Evolutionary conservation across 1,140 invertebrate species (phyloP).

Genomic region (Drosophila nikananu): DNA sequence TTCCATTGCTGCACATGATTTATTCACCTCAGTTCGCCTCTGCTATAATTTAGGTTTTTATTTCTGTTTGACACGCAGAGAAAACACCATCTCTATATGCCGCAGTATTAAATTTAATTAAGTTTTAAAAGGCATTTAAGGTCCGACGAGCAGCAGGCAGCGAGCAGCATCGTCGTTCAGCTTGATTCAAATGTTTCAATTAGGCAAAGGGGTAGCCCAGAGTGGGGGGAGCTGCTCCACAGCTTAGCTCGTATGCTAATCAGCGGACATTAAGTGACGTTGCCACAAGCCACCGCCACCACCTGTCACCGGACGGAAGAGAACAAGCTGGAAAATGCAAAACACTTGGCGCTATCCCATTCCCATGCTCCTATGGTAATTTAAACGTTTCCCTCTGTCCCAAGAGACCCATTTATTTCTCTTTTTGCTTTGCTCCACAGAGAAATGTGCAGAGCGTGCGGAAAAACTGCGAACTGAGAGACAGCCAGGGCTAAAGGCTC

Average conservation of each 20-base stretch:
- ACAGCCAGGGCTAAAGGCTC: constrained; percentile 50
- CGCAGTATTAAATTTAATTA: constrained; percentile 61
- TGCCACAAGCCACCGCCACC: constrained; percentile 27
- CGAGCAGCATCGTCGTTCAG: neutral
- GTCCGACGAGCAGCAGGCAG: constrained; percentile 21
- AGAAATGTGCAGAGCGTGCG: constrained; percentile 32
- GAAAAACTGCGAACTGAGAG: constrained; percentile 35
- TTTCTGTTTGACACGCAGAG: constrained; percentile 39
- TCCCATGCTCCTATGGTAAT: constrained; percentile 53
- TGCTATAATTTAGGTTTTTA: constrained; percentile 46
- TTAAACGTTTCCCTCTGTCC: constrained; percentile 50
- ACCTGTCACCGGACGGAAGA: constrained; percentile 55
- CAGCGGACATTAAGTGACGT: constrained; percentile 68
- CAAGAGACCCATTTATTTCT: constrained; percentile 17
- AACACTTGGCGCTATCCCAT: constrained; percentile 15
- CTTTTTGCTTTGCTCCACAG: constrained; percentile 3
- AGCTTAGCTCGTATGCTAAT: constrained; percentile 64
- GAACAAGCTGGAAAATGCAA: constrained; percentile 42
- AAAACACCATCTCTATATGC: constrained; percentile 18
- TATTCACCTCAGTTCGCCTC: constrained; percentile 30
- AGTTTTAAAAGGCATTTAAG: constrained; percentile 51
- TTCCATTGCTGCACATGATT: constrained; percentile 31
- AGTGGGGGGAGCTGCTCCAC: constrained; percentile 3
- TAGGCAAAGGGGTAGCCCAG: constrained; percentile 11
- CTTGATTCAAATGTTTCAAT: constrained; percentile 64